Percentiles rank a stretch among this genome's conserved stretches.
Conservation (phyloP, 2,888 invertebrate genomes). For the Trichopoda pennipes region DNA sequence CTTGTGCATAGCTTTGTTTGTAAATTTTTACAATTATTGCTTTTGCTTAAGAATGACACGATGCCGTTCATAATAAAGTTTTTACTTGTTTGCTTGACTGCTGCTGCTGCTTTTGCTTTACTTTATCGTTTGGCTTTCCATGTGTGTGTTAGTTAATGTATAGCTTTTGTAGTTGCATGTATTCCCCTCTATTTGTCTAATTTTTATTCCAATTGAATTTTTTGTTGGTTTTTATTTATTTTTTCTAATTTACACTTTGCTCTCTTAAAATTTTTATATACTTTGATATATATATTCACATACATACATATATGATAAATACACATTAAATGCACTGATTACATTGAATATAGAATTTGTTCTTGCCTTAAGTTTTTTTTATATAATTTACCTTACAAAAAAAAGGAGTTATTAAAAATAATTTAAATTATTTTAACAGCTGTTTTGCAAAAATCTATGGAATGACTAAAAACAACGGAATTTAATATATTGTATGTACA, state of each 20-base stretch:
- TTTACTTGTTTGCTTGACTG: slow-evolving; percentile 35
- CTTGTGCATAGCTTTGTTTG: background rate
- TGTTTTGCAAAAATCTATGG: slow-evolving; percentile 10
- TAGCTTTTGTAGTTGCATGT: slow-evolving; percentile 37
- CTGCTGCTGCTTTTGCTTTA: slow-evolving; percentile 48
- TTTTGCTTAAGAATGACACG: slow-evolving; percentile 75
- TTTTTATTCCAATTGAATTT: slow-evolving; percentile 66
- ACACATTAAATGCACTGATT: slow-evolving; percentile 66
- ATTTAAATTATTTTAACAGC: slow-evolving; percentile 25
- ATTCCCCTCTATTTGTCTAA: slow-evolving; percentile 63
- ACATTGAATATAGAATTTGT: slow-evolving; percentile 59
- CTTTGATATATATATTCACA: too few relatives aligned
- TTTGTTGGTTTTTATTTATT: slow-evolving; percentile 34
- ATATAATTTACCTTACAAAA: background rate
- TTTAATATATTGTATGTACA: background rate
- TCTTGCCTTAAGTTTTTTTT: slow-evolving; percentile 11
- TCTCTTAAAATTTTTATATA: slow-evolving; percentile 52
- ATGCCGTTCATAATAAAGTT: slow-evolving; percentile 77
- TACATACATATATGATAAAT: slow-evolving; percentile 44
- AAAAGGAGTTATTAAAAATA: slow-evolving; percentile 21
- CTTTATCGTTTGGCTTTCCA: slow-evolving; percentile 44
- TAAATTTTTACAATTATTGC: slow-evolving; percentile 18
- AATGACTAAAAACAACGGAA: background rate
- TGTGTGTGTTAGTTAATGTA: slow-evolving; percentile 36
- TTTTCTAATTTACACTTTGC: slow-evolving; percentile 66